Evolutionary conservation across 2,888 invertebrate species (phyloP), one percentile per base, ranked within the genome.

Genomic region (Noctua comes): DNA sequence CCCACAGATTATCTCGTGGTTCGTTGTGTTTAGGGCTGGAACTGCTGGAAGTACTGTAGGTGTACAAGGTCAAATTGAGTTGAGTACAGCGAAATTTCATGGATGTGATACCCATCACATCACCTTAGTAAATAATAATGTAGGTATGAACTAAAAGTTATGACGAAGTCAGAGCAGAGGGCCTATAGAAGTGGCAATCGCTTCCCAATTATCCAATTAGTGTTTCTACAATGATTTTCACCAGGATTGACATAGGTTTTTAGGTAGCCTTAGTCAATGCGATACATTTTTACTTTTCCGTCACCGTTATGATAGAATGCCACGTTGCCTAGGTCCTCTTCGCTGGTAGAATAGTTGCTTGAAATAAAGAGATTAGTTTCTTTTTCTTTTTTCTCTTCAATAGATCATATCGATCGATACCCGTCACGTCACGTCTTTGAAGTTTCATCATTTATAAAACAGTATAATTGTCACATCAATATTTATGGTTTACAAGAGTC

Each of bases 1-100:
- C 0, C 90, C 91, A 77, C 95, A 95, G 31, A 89, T 88, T 83
- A 89, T 83, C 68, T 91, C 85, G 86, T 89, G 88, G 0, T 90
- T 87, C 5, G 90, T 89, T 0, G 90, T 84, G 6, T 84, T 84
- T 31, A 76, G 43, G 11, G 72, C 90, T 90, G 88, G n/a, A 86
- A 86, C 54, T n/a, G 70, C 90, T 90, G 88, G 21, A 87, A 85
- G 57, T 21, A 54, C 43, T n/a, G 80, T 40, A n/a, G 57, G 36
- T 40, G 27, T 72, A 46, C 8, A 77, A 40, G 13, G 8, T 27
- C 21, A 24, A 36, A 36, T 77, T 40, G 36, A 48, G 21, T 59
- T 40, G 40, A 40, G 31, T 36, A n/a, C n/a, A 46, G 10, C 5
- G 31, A 16, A 43, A 43, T 18, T 21, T 36, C 10, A 36, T 3